phyloP scores from a whole-genome alignment of 2,797 vertebrate genomes.

The Pseudomugil tenellus region DNA sequence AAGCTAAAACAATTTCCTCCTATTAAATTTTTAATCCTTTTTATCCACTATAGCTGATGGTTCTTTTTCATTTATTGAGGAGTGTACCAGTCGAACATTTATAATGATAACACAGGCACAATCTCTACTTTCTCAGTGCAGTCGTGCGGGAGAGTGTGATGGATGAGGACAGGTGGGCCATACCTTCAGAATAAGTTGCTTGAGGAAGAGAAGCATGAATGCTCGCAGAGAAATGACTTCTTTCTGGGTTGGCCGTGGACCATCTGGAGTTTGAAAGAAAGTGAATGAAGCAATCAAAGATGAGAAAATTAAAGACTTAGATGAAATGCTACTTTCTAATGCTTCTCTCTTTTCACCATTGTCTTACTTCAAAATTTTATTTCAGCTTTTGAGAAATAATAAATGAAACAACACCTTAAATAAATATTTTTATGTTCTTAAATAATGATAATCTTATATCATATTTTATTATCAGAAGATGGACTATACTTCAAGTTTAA shows the following conservation, averaged over 20 bases:
- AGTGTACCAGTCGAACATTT: slow-evolving; percentile 20
- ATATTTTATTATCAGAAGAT: neutral
- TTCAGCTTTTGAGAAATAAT: slow-evolving; percentile 9
- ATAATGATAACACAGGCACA: slow-evolving; percentile 19
- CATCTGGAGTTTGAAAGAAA: slow-evolving; percentile 82
- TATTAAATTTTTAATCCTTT: slow-evolving; percentile 19
- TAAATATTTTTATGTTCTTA: neutral
- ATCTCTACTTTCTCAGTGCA: slow-evolving; percentile 33
- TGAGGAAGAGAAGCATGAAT: slow-evolving; percentile 94
- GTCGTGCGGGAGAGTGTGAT: slow-evolving; percentile 29
- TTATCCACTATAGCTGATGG: slow-evolving; percentile 17
- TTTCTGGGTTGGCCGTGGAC: slow-evolving; percentile 91
- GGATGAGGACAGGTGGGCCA: slow-evolving; percentile 56
- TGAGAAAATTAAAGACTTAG: slow-evolving; percentile 10
- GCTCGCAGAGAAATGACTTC: slow-evolving; percentile 93
- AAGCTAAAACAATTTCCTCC: slow-evolving; percentile 11
- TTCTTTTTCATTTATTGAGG: slow-evolving; percentile 15
- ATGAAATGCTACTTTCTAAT: slow-evolving; percentile 8
- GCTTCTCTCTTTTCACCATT: slow-evolving; percentile 6
- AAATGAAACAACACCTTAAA: neutral
- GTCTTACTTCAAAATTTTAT: slow-evolving; percentile 1
- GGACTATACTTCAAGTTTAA: too few relatives aligned
- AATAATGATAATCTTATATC: neutral
- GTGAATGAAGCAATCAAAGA: slow-evolving; percentile 11
- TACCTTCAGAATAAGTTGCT: slow-evolving; percentile 98